A percentile compares a stretch with the other conserved stretches of the same genome.
These are phyloP conservation scores for Prunella fulvescens DNA, from an alignment of 2,113 vertebrate genomes.

Conservation along the genomic window DNA sequence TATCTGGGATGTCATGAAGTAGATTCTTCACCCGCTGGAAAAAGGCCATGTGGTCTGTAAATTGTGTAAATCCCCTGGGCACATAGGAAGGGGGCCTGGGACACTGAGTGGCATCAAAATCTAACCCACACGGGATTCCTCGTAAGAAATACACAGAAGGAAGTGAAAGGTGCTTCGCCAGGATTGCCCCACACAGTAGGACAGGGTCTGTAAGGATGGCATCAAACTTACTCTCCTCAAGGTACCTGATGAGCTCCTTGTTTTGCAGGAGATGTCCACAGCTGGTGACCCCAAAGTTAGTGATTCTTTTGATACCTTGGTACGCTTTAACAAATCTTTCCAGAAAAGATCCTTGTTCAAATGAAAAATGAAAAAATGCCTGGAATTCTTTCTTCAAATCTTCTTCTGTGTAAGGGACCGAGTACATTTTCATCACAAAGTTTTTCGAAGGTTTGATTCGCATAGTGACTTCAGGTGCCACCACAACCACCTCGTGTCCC, in stretches of 20 bases:
- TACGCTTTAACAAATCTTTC: not conserved
- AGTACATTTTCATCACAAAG: conserved; percentile 63
- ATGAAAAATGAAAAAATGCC: not conserved
- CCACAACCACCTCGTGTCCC: conserved; percentile 76
- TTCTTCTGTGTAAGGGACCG: conserved; percentile 67
- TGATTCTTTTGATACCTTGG: not conserved
- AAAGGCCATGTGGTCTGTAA: conserved; percentile 77
- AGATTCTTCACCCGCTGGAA: conserved; percentile 75
- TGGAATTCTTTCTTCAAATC: not conserved
- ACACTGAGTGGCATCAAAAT: not conserved
- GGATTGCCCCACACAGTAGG: conserved; percentile 60
- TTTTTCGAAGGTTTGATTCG: conserved; percentile 62
- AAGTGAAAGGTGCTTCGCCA: not conserved
- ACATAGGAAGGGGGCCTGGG: conserved; percentile 58
- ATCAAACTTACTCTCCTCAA: not conserved
- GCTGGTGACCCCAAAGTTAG: not conserved
- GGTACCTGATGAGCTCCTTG: not conserved
- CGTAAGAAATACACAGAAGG: not conserved
- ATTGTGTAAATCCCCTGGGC: conserved; percentile 30
- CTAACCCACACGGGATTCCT: not conserved
- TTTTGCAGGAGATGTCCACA: not conserved
- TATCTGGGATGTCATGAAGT: conserved; percentile 1
- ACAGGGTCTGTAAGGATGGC: not conserved
- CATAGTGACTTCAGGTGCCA: conserved; percentile 71
- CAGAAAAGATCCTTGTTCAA: conserved; percentile 22